Conservation (phyloP, 2,113 vertebrate species). For the Chauna torquata region DNA sequence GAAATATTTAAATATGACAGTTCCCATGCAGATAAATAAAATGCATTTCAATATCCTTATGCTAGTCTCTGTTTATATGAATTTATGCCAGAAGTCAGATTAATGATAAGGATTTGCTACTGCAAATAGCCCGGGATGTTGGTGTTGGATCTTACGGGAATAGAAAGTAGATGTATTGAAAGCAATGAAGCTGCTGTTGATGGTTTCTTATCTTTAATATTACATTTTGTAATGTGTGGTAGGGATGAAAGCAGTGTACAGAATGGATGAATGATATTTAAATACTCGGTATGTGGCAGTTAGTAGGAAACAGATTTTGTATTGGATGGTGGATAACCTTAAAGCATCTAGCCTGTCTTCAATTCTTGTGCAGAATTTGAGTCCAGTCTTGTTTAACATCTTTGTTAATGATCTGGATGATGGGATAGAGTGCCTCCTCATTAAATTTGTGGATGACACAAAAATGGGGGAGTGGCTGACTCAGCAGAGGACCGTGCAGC, state of each 20-base stretch:
- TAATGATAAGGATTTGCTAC: constrained; percentile 41
- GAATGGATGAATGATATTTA: not conserved
- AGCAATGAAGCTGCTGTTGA: not conserved
- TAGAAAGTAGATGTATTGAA: constrained; percentile 1
- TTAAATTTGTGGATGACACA: not conserved
- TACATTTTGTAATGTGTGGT: not conserved
- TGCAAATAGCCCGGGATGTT: constrained; percentile 8
- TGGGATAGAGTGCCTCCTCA: no score
- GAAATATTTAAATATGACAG: constrained; percentile 54
- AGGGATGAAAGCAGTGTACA: constrained; percentile 3
- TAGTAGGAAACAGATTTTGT: not conserved
- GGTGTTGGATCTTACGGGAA: not conserved
- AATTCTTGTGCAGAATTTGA: not conserved
- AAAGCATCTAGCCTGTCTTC: not conserved
- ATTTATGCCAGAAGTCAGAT: constrained; percentile 37
- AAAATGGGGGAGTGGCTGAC: not conserved
- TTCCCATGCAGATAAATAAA: constrained; percentile 49
- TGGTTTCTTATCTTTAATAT: constrained; percentile 30
- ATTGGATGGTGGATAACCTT: not conserved
- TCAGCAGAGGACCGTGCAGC: not conserved
- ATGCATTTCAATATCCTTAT: constrained; percentile 34
- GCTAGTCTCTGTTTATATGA: constrained; percentile 40
- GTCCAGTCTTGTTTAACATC: not conserved
- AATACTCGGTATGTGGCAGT: not conserved
- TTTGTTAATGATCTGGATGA: not conserved